Evolutionary conservation across 1,140 invertebrate genomes (phyloP), one percentile per base, ranked within the genome.

Genomic region (Drosophila nebulosa): DNA sequence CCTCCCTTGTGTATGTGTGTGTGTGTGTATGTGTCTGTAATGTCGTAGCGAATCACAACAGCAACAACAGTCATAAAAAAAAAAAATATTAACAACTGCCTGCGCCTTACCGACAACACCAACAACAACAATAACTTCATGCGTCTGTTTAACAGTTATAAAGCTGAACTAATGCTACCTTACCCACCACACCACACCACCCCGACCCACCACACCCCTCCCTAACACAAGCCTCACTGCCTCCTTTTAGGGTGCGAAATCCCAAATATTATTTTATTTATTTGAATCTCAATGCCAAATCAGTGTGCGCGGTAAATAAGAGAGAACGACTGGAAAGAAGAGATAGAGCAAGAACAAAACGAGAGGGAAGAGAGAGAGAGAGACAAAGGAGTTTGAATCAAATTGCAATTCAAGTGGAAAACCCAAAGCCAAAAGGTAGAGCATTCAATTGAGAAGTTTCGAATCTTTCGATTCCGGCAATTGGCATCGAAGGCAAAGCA

Each of bases 181-280:
- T 51, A 12, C 10, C 27, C 21, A n/a, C 27, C 1, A 9, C 4
- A 30, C 7, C 27, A n/a, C n/a, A n/a, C 27, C 36, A 27, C 12
- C 16, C 3, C 52, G n/a, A 5, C 36, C 56, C 58, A 12, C 14
- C 35, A 35, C 16, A 53, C 51, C 73, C 59, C 42, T n/a, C n/a
- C 36, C 56, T 53, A 12, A 10, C 35, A 35, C 16, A 53, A 55
- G 69, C 59, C 42, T 62, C 73, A 55, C 52, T 62, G 56, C 42
- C 18, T 52, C 32, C 74, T 64, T 74, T 90, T 90, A 81, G 88
- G 83, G 88, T 90, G 88, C 89, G 69, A 90, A 89, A 76, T 79
- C 59, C 72, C 79, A 88, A 90, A 90, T 90, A 90, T 90, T 90
- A 90, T 88, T 90, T 85, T 90, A 90, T 90, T 90, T 90, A 90